phyloP scores from a whole-genome alignment of 2,797 vertebrate species.

The Cynodonichthys magdalenae region DNA sequence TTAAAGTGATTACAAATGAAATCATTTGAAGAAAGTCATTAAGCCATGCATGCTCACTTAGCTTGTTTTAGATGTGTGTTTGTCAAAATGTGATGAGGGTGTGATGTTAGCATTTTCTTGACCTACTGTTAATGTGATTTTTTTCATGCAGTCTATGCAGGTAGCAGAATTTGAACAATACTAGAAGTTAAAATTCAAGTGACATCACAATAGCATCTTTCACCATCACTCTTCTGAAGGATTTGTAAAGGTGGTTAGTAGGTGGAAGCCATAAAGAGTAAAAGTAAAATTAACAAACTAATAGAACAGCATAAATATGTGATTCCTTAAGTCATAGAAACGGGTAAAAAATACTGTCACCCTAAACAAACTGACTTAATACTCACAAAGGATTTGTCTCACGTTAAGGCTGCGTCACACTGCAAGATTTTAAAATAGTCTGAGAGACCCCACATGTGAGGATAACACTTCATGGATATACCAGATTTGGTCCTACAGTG shows the following conservation, averaged over 20 bases:
- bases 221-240: not conserved
- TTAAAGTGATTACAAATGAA: slow-evolving; percentile 68
- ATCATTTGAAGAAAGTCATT: slow-evolving; percentile 71
- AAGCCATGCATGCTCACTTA: slow-evolving; percentile 52
- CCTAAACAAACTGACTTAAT: too few relatives aligned
- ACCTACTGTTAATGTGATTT: slow-evolving; percentile 17
- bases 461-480: too few relatives aligned
- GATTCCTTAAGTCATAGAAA: too few relatives aligned
- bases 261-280: not conserved
- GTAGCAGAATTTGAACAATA: not conserved
- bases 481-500: too few relatives aligned
- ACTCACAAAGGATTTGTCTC: too few relatives aligned
- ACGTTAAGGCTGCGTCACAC: too few relatives aligned
- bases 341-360: too few relatives aligned
- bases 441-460: too few relatives aligned
- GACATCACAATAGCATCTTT: too few relatives aligned
- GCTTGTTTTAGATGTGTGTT: slow-evolving; percentile 24
- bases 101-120: slow-evolving; percentile 10
- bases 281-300: not conserved
- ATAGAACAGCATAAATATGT: too few relatives aligned
- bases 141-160: not conserved
- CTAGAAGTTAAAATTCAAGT: not conserved
- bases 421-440: too few relatives aligned
- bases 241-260: not conserved
- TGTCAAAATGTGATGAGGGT: slow-evolving; percentile 8